Evolutionary conservation across 2,888 invertebrate species (phyloP), one percentile per base, ranked within the genome.

Genomic region (Strigamia crassipes): DNA sequence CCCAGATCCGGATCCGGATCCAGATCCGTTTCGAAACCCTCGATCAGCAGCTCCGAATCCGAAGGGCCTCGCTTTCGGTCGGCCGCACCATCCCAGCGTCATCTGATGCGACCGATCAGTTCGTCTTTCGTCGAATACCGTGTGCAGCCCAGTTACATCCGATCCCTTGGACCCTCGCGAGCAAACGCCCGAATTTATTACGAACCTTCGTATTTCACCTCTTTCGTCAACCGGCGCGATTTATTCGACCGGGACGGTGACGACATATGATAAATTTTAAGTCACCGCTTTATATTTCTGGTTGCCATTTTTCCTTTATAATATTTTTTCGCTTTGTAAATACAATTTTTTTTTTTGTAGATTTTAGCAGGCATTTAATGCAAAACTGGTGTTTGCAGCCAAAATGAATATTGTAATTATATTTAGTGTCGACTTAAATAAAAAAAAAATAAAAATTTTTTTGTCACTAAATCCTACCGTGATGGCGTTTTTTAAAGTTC

Each of bases 351-450:
- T 73, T 73, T 10, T 27, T 4, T 73, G 73, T 73, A 73, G 23
- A 73, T 73, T 27, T 73, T 73, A n/a, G 51, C 61, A 18, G 61
- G 61, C 61, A 23, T 61, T 46, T 46, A n/a, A 56, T 73, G 73
- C 73, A 73, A 73, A 73, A 31, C 73, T 73, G 73, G 73, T 31
- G 73, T 73, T 73, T 73, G 73, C 73, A 73, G 73, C 27, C 73
- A 27, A 31, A 73, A 9, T 18, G 6, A 23, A 21, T 73, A 12
- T 27, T 15, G 73, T 73, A n/a, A 21, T 12, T 66, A 21, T 42
- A 13, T 46, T 46, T 46, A n/a, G 13, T 46, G 46, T 42, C n/a
- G n/a, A 27, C 3, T 1, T 10, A 38, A 38, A 38, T 9, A 4
- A 38, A 38, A 38, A 38, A 9, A 1, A 38, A 38, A 34, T 34